A percentile compares a stretch with the other conserved stretches of the same genome.
phyloP scores from a whole-genome alignment of 2,113 vertebrate species.

The Lophius piscatorius region DNA sequence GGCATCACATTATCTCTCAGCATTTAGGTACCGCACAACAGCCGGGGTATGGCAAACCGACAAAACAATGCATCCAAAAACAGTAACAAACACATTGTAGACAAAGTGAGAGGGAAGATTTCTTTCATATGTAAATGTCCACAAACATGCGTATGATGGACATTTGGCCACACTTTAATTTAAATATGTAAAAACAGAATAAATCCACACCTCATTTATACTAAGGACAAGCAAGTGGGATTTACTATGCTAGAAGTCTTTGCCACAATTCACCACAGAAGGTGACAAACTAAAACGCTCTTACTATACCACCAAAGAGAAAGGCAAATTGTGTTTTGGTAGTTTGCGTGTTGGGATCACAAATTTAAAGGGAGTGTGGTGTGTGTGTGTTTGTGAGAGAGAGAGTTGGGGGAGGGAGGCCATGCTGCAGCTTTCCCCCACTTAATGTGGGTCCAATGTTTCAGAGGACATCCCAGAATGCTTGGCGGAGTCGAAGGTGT shows the following conservation, averaged over 20 bases:
- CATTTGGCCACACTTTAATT: constrained; percentile 57
- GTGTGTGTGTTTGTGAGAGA: constrained; percentile 15
- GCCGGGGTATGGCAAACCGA: constrained; percentile 20
- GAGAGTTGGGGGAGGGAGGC: constrained; percentile 7
- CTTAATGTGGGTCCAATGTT: constrained; percentile 54
- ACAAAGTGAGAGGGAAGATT: neutral
- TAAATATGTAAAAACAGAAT: constrained; percentile 14
- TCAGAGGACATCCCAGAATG: constrained; percentile 47
- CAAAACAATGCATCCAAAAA: constrained; percentile 26
- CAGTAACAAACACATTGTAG: constrained; percentile 39
- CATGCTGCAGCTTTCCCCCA: constrained; percentile 6
- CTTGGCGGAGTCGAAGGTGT: constrained; percentile 48
- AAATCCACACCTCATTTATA: constrained; percentile 34
- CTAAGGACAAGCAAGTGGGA: constrained; percentile 63
- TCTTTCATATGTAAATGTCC: constrained; percentile 23
- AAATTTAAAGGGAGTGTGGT: constrained; percentile 60
- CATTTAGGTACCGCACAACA: constrained; percentile 40
- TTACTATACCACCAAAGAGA: constrained; percentile 48
- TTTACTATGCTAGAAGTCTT: constrained; percentile 72
- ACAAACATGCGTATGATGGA: constrained; percentile 66
- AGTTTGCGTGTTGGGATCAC: constrained; percentile 59
- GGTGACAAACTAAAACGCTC: constrained; percentile 44
- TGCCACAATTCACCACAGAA: constrained; percentile 34
- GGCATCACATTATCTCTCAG: constrained; percentile 38
- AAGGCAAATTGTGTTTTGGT: constrained; percentile 71